phyloP scores from a whole-genome alignment of 2,113 vertebrate species.

The Steatornis caripensis region DNA sequence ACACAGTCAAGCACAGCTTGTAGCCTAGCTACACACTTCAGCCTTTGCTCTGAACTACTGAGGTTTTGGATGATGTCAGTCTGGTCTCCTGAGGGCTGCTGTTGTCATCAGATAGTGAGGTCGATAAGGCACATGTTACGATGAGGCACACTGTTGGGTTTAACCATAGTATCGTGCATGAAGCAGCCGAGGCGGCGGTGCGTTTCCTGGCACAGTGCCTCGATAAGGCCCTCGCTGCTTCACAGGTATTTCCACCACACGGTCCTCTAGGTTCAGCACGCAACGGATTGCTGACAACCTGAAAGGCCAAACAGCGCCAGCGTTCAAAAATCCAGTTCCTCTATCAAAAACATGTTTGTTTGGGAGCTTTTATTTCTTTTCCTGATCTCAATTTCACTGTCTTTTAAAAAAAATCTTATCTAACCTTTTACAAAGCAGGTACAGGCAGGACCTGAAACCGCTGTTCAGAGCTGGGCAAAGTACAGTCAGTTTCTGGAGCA shows the following conservation, averaged over 20 bases:
- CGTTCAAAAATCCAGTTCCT: not conserved
- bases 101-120: slow-evolving; percentile 56
- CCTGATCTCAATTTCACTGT: not conserved
- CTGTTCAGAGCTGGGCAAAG: not conserved
- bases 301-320: not conserved
- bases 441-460: not conserved
- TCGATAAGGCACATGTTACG: slow-evolving; percentile 42
- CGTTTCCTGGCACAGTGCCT: slow-evolving; percentile 40
- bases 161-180: slow-evolving; percentile 17
- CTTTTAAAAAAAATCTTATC: not conserved
- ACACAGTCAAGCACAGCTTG: not conserved
- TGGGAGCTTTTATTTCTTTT: not conserved
- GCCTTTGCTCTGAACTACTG: slow-evolving; percentile 4
- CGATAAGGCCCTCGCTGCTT: not conserved
- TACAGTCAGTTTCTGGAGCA: not conserved
- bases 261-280: not conserved
- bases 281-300: not conserved
- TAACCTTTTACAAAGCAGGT: not conserved
- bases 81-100: slow-evolving; percentile 46
- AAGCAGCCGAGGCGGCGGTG: not conserved
- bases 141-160: slow-evolving; percentile 15
- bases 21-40: not conserved
- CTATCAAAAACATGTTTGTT: not conserved
- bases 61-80: slow-evolving; percentile 58
- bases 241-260: slow-evolving; percentile 34